These are phyloP conservation scores for Agrochola macilenta DNA, from an alignment of 2,888 invertebrate genomes.

Conservation along the genomic window DNA sequence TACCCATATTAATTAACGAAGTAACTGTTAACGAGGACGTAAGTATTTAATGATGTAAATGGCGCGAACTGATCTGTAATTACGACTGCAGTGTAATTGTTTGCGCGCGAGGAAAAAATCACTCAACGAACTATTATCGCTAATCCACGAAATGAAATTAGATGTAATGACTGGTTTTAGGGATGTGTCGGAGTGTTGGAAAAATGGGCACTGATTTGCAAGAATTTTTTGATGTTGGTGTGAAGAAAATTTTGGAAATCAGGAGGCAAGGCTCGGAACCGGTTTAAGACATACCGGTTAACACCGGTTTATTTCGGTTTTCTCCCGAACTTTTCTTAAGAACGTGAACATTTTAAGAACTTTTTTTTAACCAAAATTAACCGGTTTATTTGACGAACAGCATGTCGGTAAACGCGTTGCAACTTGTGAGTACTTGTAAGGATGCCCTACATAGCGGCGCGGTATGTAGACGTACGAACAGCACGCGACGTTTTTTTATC, in stretches of 20 bases:
- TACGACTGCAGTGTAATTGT: slow-evolving; percentile 63
- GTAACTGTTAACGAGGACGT: slow-evolving; percentile 54
- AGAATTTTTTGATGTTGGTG: neutral
- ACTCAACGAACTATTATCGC: slow-evolving; percentile 71
- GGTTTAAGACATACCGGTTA: no score
- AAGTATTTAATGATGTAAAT: slow-evolving; percentile 56
- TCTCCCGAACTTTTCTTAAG: no score
- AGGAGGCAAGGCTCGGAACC: no score
- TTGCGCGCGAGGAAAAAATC: slow-evolving; percentile 70
- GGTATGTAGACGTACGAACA: no score
- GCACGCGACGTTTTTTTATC: no score
- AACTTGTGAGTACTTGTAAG: no score
- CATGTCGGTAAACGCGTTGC: no score
- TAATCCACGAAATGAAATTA: slow-evolving; percentile 68
- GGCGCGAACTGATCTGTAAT: slow-evolving; percentile 63
- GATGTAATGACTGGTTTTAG: slow-evolving; percentile 66
- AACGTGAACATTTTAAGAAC: no score
- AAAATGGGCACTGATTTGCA: slow-evolving; percentile 16
- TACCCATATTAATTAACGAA: slow-evolving; percentile 55
- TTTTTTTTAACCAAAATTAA: no score
- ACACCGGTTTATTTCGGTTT: no score
- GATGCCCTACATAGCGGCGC: no score
- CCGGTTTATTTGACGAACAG: no score
- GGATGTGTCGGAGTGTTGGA: slow-evolving; percentile 38
- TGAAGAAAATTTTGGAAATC: neutral